Conservation (phyloP, 2,113 vertebrate species). For the Hucho hucho region DNA sequence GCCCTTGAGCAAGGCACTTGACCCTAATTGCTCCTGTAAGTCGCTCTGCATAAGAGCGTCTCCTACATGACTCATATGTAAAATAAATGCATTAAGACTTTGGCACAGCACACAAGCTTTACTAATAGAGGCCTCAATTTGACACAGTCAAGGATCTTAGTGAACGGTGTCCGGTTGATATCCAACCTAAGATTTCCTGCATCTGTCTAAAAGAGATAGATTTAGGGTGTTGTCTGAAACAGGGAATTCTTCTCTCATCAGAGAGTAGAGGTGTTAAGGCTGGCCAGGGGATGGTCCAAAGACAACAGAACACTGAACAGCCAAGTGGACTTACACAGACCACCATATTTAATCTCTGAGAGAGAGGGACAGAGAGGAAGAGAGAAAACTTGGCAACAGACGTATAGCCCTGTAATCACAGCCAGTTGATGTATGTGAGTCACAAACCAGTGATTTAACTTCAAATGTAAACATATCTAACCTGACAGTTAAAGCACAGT, state of each 20-base stretch:
- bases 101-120: too few relatives aligned
- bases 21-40: too few relatives aligned
- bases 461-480: neutral
- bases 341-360: neutral
- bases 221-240: neutral
- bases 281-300: neutral
- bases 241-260: neutral
- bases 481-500: neutral
- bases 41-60: too few relatives aligned
- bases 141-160: too few relatives aligned
- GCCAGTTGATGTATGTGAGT: neutral
- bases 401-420: neutral
- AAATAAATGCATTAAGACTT: too few relatives aligned
- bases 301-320: constrained; percentile 12
- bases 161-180: neutral
- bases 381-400: neutral
- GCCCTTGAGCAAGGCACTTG: too few relatives aligned
- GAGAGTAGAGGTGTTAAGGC: neutral
- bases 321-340: constrained; percentile 12
- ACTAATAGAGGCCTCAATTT: too few relatives aligned
- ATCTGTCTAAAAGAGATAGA: neutral
- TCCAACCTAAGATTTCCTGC: neutral
- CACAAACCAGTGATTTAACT: neutral
- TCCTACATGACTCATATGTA: too few relatives aligned
- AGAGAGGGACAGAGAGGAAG: neutral